A percentile compares a stretch with the other conserved stretches of the same genome.
phyloP scores from a whole-genome alignment of 64 coral and sea anemone genomes.

The Montipora efflorescens region DNA sequence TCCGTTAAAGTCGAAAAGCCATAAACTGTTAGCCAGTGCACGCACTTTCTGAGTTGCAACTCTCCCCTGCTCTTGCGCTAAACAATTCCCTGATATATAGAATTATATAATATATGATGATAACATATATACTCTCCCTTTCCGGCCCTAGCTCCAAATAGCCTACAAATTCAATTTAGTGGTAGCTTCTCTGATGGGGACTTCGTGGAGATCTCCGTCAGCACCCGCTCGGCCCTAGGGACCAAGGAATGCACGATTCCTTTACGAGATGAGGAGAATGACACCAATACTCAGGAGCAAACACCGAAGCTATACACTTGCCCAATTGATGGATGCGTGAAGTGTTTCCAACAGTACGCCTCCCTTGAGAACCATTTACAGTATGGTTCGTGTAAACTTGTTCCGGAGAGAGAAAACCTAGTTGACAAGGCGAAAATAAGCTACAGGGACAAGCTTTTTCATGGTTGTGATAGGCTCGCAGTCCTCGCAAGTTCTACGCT shows the following conservation, averaged over 20 bases:
- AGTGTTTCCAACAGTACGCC: neutral
- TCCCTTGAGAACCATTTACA: no score
- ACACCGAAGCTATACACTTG: neutral
- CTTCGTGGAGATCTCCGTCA: no score
- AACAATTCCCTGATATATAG: neutral
- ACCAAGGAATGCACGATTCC: no score
- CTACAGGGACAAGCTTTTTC: slow-evolving; percentile 53
- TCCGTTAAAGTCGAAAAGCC: no score
- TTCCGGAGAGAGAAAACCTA: slow-evolving; percentile 42
- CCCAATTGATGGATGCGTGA: neutral
- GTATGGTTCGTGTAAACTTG: slow-evolving; percentile 35
- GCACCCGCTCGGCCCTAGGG: no score
- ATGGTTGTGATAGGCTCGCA: slow-evolving; percentile 13
- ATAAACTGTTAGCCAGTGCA: no score
- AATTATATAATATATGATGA: no score
- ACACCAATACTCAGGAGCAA: no score
- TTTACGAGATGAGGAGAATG: no score
- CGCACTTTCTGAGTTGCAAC: no score
- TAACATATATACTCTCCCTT: neutral
- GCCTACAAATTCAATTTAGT: slow-evolving; percentile 41
- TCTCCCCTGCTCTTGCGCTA: neutral
- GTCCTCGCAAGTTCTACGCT: neutral
- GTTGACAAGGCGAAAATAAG: slow-evolving; percentile 59
- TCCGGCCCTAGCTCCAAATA: slow-evolving; percentile 26
- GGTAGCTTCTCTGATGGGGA: slow-evolving; percentile 41